Evolutionary conservation across 2,888 invertebrate genomes (phyloP), one percentile per base, ranked within the genome.

Genomic region (Epinotia bilunana): DNA sequence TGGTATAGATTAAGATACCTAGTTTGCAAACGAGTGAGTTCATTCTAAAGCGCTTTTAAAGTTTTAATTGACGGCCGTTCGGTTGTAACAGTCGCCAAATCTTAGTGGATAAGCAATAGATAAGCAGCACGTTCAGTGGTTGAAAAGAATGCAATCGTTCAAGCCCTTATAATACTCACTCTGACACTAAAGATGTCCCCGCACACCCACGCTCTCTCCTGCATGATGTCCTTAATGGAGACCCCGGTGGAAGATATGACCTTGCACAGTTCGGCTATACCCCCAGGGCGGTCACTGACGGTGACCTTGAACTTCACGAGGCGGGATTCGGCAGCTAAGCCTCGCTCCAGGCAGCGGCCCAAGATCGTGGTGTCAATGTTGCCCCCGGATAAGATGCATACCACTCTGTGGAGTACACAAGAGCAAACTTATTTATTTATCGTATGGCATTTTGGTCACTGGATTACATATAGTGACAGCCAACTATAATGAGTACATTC

Each of bases 191-290:
- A 98, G 65, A 99, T 97, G 87, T 99, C 99, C 1, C 96, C 96
- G 76, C 96, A 96, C 16, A 99, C 95, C 99, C 99, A 99, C 2
- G 99, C 99, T 72, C 99, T 95, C 87, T 99, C 99, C 88, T 99
- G 99, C 91, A 98, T 97, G 76, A 99, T 98, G 86, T 99, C 99
- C 89, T 99, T 99, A 79, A 99, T 98, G 57, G 97, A 97, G 16
- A 98, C 98, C 0, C 98, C 98, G 46, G 97, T 94, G 1, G 95
- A 95, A 0, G 96, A 95, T 71, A 98, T 95, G 58, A 97, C 90
- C 83, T 95, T 95, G 84, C 98, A 97, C 6, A 98, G 94, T 84
- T 98, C 98, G 0, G 97, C 96, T 78, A 98, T 97, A 20, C 97
- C 98, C 6, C 98, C 98, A 0, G 98, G 98, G 77, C 98, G 95